These are phyloP conservation scores for Malthinus seriepunctatus DNA, from an alignment of 2,888 invertebrate genomes.

Conservation along the genomic window DNA sequence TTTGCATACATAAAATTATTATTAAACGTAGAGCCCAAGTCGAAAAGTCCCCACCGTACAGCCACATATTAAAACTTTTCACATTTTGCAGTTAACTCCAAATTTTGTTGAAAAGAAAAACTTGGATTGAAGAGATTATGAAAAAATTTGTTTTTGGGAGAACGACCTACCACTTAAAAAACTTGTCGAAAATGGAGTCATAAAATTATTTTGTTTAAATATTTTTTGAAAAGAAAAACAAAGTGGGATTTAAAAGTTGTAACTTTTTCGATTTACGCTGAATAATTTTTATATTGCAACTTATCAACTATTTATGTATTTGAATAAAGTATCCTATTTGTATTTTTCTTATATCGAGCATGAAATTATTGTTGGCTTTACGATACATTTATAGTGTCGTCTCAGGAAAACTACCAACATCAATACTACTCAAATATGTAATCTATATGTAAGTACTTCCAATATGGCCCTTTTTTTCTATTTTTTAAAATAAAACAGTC, in stretches of 20 bases:
- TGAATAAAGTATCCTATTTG: constrained; percentile 2
- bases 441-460: not conserved
- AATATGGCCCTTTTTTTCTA: too few species aligned
- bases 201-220: constrained; percentile 6
- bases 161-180: constrained; percentile 1
- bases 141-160: not conserved
- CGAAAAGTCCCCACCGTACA: not conserved
- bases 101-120: constrained; percentile 3
- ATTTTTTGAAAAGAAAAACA: constrained; percentile 2
- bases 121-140: constrained; percentile 1
- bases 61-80: constrained; percentile 1
- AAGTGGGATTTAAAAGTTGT: not conserved
- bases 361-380: constrained; percentile 27
- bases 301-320: not conserved
- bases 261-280: not conserved
- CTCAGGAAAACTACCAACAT: constrained; percentile 14
- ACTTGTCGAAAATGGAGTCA: not conserved
- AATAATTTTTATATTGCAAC: constrained; percentile 1
- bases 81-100: constrained; percentile 1
- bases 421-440: constrained; percentile 7
- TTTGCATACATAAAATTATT: not conserved
- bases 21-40: too few species aligned
- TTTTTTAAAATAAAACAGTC: too few species aligned
- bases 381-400: constrained; percentile 24
- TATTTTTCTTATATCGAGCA: constrained; percentile 13